Evolutionary conservation across 2,888 invertebrate genomes (phyloP), one percentile per base, ranked within the genome.

Genomic region (Heliconius ismenius): DNA sequence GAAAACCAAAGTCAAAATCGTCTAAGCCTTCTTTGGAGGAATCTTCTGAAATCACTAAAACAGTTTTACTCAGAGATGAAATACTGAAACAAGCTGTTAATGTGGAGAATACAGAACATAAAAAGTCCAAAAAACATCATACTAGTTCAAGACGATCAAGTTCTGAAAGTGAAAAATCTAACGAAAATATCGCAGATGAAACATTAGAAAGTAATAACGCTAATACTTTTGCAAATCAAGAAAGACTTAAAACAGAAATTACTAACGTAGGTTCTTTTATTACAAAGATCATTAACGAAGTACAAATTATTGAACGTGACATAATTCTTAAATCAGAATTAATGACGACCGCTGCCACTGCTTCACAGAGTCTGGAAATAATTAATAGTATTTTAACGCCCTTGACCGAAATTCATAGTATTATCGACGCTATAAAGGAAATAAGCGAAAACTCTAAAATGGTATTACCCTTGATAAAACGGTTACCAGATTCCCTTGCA

Each of bases 311-410:
- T 43, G 96, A 96, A 87, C 94, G 95, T 81, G 96, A 96, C 87
- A 95, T 96, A 11, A 90, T 95, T 65, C 88, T 95, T 4, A 96
- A 96, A 86, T 95, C 96, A 13, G 95, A 95, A 70, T 90, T 95
- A 79, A 96, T 96, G 95, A 95, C 96, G 83, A 95, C 96, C 0
- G 95, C 96, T 15, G 95, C 95, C 36, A 95, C 96, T 4, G 96
- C 96, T 0, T 95, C 96, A 75, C 95, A 95, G 83, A 96, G 96
- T 83, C 92, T 96, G 79, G 96, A 96, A 86, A 95, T 96, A 43
- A 94, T 96, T 18, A 94, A 93, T 69, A 96, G 95, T 83, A 88
- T 96, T 39, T 90, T 95, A 13, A 94, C 95, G 58, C 96, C 96
- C 0, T 85, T 96, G 21, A 94, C 94, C 75, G 96, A 96, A 87